Evolutionary conservation across 2,888 invertebrate species (phyloP), one percentile per base, ranked within the genome.

Genomic region (Leptinotarsa rubiginosa): DNA sequence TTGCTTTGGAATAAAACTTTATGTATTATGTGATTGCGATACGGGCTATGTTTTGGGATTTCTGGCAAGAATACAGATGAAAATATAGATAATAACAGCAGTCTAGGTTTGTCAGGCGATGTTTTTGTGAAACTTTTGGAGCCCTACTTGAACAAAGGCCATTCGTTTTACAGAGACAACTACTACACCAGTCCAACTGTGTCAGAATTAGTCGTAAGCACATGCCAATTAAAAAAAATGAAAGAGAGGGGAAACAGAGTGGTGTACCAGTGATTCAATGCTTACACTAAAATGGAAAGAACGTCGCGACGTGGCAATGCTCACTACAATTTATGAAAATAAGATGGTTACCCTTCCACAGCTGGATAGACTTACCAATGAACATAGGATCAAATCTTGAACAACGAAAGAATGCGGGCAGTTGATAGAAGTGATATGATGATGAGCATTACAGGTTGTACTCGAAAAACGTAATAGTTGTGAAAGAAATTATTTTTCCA

Each of bases 401-500:
- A 70, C 18, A 64, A 70, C 49, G 31, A 25, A n/a, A 49, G 52
- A 47, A 70, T 70, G 70, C 41, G 65, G 41, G 65, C 50, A 49
- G 20, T 70, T 31, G 70, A 70, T 52, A 64, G 41, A 12, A n/a
- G 18, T 18, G 65, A 71, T 31, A 71, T 71, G 54, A 65, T 71
- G 54, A 50, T 71, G 31, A 65, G 65, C 22, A 52, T 31, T 13
- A 75, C 84, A 47, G 78, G 81, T 25, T 81, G 81, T 20, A 79
- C 82, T 65, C 80, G 83, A 74, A 84, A 86, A 81, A 78, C 80
- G 47, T 79, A 77, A 49, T 84, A 85, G 79, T 85, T 83, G 83
- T 82, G 85, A 77, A 85, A 83, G 71, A 86, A 86, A 77, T 74
- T 86, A 54, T 84, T 82, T 70, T 82, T 86, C 75, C 84, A 85